Conservation (phyloP, 2,113 vertebrate species). For the Syrrhaptes paradoxus region DNA sequence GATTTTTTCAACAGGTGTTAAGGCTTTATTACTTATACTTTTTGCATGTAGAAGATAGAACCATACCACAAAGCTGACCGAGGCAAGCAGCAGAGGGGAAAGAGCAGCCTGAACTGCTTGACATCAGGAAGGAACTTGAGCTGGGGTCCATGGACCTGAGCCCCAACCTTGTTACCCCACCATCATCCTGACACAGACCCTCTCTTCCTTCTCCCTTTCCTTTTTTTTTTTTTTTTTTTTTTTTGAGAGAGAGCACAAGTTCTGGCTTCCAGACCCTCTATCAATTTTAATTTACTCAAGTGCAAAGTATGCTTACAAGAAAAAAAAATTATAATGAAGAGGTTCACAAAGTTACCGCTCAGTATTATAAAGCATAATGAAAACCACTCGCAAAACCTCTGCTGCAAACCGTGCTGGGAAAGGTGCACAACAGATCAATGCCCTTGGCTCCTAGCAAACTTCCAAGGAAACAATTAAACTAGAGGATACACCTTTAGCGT, state of each 20-base stretch:
- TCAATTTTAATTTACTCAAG: neutral
- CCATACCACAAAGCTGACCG: neutral
- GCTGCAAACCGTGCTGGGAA: neutral
- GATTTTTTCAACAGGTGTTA: neutral
- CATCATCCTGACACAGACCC: rapidly evolving
- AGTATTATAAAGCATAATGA: neutral
- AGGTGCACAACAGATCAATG: neutral
- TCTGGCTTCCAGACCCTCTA: neutral
- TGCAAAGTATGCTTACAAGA: neutral
- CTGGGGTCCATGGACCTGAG: neutral
- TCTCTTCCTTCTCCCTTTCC: no score
- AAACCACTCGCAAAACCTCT: neutral
- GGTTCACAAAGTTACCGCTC: neutral
- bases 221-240: neutral
- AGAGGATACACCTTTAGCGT: neutral
- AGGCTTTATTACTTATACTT: neutral
- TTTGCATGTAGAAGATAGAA: neutral
- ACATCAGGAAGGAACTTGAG: neutral
- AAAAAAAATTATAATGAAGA: neutral
- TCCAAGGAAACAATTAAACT: neutral
- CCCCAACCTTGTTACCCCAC: neutral
- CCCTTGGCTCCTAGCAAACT: neutral
- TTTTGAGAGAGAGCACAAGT: neutral
- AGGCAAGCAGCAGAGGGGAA: neutral
- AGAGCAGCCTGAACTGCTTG: neutral